Evolutionary conservation across 2,888 invertebrate species (phyloP).

Genomic region (Zelleria hepariella): DNA sequence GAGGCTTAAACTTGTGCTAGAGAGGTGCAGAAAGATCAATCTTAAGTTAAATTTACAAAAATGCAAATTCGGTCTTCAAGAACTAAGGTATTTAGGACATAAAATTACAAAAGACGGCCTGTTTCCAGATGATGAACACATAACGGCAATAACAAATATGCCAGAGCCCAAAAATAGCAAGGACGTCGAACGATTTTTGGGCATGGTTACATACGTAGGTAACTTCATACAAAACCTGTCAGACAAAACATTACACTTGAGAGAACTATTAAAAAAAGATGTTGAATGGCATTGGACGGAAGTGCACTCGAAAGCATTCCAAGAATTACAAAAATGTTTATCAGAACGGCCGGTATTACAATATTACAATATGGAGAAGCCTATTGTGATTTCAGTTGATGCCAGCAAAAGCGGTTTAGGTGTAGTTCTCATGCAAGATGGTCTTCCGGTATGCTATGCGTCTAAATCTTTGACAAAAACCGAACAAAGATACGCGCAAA

Average conservation of each 20-base stretch:
- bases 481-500: conserved; percentile 2
- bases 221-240: conserved; percentile 19
- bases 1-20: conserved; percentile 7
- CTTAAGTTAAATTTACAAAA: conserved; percentile 1
- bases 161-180: conserved; percentile 15
- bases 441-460: conserved; percentile 16
- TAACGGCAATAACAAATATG: conserved; percentile 17
- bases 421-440: conserved; percentile 16
- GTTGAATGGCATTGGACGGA: neutral
- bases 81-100: conserved; percentile 2
- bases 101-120: conserved; percentile 1
- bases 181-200: conserved; percentile 17
- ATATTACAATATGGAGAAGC: conserved; percentile 14
- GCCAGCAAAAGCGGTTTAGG: conserved; percentile 18
- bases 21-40: conserved; percentile 4
- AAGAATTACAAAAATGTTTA: conserved; percentile 1
- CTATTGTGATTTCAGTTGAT: conserved; percentile 12
- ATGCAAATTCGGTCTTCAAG: conserved; percentile 2
- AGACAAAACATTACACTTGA: conserved; percentile 13
- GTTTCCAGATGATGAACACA: conserved; percentile 15
- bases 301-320: neutral
- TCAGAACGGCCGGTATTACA: conserved; percentile 13
- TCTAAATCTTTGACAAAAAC: conserved; percentile 13
- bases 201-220: conserved; percentile 17
- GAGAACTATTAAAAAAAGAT: conserved; percentile 18